These are phyloP conservation scores for Oxystoma pomonae DNA, from an alignment of 2,888 invertebrate species.

Conservation along the genomic window DNA sequence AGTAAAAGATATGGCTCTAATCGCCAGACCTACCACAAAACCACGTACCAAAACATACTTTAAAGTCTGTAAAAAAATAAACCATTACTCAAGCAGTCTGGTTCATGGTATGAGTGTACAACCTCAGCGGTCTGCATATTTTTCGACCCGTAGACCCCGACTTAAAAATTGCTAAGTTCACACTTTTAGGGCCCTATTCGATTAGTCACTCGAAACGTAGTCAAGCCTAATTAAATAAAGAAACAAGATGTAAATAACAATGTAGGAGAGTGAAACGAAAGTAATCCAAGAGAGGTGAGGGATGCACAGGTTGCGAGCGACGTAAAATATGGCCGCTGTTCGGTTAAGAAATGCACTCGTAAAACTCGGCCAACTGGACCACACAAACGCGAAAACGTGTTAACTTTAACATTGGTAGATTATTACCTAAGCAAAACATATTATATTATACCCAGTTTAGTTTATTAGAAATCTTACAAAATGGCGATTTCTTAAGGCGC, in stretches of 20 bases:
- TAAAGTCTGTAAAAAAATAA: not conserved
- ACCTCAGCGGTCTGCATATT: not conserved
- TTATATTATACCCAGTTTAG: too few species aligned
- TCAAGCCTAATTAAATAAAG: not conserved
- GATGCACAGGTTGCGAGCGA: not conserved
- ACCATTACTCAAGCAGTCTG: not conserved
- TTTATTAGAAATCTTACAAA: too few species aligned
- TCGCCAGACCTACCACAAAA: not conserved
- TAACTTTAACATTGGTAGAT: slow-evolving; percentile 13
- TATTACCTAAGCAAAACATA: slow-evolving; percentile 18
- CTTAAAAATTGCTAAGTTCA: not conserved
- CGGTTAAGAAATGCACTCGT: not conserved
- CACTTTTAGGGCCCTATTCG: not conserved
- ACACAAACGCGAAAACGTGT: slow-evolving; percentile 23
- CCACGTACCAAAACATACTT: not conserved
- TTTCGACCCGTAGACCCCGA: not conserved
- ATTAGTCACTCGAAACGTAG: not conserved
- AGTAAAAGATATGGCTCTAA: too few species aligned
- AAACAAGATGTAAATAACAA: not conserved
- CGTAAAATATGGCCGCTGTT: not conserved
- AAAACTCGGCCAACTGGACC: slow-evolving; percentile 12
- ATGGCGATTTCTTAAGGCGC: too few species aligned
- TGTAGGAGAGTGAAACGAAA: not conserved
- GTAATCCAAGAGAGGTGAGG: not conserved
- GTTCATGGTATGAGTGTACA: not conserved